A percentile compares a stretch with the other conserved stretches of the same genome.
These are phyloP conservation scores for Bathybates hornii DNA, from an alignment of 2,113 vertebrate species.

Conservation along the genomic window DNA sequence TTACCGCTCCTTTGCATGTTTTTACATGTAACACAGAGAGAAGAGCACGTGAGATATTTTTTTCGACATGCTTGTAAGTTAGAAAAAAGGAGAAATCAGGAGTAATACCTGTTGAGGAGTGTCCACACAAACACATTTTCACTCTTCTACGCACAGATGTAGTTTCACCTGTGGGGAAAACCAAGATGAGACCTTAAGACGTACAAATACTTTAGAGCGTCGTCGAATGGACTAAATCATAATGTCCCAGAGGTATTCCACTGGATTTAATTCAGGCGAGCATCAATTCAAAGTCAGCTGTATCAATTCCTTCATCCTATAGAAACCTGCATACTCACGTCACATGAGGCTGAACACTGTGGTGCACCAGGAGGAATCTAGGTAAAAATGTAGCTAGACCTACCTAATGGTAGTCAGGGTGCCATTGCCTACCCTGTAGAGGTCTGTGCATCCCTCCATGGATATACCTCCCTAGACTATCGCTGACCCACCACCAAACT, in stretches of 20 bases:
- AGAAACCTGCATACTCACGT: background rate
- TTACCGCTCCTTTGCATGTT: slow-evolving; percentile 34
- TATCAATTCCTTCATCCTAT: background rate
- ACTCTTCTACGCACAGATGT: background rate
- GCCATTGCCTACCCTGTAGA: background rate
- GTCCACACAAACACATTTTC: background rate
- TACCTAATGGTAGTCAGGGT: background rate
- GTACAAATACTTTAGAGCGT: background rate
- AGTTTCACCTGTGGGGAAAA: background rate
- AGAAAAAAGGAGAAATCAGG: background rate
- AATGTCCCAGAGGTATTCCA: background rate
- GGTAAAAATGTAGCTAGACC: background rate
- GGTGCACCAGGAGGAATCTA: background rate
- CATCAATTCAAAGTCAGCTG: background rate
- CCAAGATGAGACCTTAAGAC: background rate
- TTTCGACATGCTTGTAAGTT: background rate
- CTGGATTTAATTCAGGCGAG: background rate
- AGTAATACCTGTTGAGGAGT: background rate
- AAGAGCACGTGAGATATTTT: background rate
- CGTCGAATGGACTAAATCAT: background rate
- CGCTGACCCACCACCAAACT: background rate
- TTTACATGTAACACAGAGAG: background rate
- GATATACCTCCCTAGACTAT: background rate
- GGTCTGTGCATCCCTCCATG: background rate
- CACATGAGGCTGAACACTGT: background rate